A percentile compares a stretch with the other conserved stretches of the same genome.
Evolutionary conservation across 1,140 invertebrate species (phyloP).

Genomic region (Trissolcus basalis): DNA sequence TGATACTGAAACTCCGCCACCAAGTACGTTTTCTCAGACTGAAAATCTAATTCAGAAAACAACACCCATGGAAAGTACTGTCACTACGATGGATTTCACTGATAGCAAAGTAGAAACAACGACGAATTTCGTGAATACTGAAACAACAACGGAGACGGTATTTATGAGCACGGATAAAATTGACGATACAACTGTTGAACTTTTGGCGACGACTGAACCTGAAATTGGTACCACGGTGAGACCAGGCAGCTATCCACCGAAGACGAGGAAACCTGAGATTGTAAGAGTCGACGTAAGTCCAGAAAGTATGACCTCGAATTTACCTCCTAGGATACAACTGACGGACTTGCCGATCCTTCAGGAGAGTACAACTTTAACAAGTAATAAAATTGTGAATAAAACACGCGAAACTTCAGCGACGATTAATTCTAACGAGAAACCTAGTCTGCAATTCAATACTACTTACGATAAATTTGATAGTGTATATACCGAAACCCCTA

Average conservation of each 20-base stretch:
- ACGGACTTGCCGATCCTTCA: slow-evolving; percentile 57
- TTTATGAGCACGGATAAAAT: slow-evolving; percentile 6
- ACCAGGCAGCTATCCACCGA: slow-evolving; percentile 9
- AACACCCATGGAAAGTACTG: slow-evolving; percentile 9
- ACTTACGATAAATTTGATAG: slow-evolving; percentile 29
- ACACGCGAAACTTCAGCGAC: neutral
- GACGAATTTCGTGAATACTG: slow-evolving; percentile 12
- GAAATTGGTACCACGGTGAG: slow-evolving; percentile 9
- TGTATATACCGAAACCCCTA: slow-evolving; percentile 26
- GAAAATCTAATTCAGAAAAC: slow-evolving; percentile 4
- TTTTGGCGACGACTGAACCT: slow-evolving; percentile 19
- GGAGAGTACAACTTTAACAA: slow-evolving; percentile 24
- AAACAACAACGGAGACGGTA: slow-evolving; percentile 10
- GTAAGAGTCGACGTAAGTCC: slow-evolving; percentile 59
- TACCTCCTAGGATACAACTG: slow-evolving; percentile 56
- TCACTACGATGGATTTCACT: neutral
- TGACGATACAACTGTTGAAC: slow-evolving; percentile 21
- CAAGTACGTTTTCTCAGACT: too few relatives aligned
- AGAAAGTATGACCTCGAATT: slow-evolving; percentile 45
- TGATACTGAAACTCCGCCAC: too few relatives aligned
- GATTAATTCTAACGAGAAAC: slow-evolving; percentile 21
- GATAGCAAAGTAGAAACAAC: slow-evolving; percentile 26
- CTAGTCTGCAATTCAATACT: slow-evolving; percentile 32
- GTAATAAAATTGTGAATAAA: slow-evolving; percentile 12
- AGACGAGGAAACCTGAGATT: slow-evolving; percentile 55